phyloP scores from a whole-genome alignment of 2,797 vertebrate species.

The Glossophaga mutica region DNA sequence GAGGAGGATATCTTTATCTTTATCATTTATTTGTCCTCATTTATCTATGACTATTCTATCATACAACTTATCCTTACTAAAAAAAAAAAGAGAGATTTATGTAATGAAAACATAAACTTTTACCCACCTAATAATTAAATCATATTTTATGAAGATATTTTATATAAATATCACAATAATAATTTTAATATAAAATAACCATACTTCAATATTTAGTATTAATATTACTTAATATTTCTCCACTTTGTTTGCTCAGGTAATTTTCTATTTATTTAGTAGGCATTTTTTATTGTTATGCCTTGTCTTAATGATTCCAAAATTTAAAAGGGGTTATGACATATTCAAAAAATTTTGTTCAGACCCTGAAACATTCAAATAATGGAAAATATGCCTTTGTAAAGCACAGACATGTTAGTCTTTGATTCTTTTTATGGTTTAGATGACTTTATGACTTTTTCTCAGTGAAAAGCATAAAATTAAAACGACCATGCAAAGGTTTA shows the following conservation, averaged over 20 bases:
- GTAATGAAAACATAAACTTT: background rate
- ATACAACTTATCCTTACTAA: background rate
- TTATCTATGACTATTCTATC: background rate
- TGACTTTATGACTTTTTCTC: conserved; percentile 59
- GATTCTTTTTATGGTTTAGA: conserved; percentile 58
- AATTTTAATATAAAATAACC: background rate
- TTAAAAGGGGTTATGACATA: conserved; percentile 48
- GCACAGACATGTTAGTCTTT: conserved; percentile 47
- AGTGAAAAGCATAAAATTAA: conserved; percentile 72
- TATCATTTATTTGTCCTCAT: no score
- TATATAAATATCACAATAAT: background rate
- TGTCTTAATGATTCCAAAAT: conserved; percentile 35
- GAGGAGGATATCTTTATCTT: no score
- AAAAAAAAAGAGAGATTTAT: background rate
- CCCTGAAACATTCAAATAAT: conserved; percentile 60
- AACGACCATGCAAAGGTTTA: conserved; percentile 68
- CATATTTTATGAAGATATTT: background rate
- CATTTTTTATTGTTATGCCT: conserved; percentile 33
- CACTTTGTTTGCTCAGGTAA: background rate
- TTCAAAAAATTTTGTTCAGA: conserved; percentile 43
- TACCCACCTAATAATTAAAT: background rate
- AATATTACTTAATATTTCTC: conserved; percentile 27
- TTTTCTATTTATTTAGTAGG: conserved; percentile 2
- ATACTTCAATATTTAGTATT: background rate
- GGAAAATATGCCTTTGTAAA: conserved; percentile 60